Percentiles rank a stretch among this genome's conserved stretches.
Evolutionary conservation across 2,113 vertebrate species (phyloP).

Genomic region (Cyphomyrus plagiostoma): DNA sequence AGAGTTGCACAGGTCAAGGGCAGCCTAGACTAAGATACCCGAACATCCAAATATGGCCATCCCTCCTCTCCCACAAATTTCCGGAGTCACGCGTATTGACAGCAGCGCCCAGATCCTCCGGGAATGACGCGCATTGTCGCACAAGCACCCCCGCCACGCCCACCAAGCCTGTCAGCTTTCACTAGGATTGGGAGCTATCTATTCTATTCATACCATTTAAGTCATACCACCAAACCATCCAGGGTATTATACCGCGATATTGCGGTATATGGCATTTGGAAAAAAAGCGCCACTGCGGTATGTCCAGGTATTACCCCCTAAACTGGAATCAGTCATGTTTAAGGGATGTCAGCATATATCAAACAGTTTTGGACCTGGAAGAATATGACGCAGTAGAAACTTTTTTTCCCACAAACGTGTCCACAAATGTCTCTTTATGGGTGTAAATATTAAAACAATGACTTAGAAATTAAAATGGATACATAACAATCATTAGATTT

Average conservation of each 20-base stretch:
- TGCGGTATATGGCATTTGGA: not conserved
- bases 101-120: too few relatives aligned
- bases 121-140: too few relatives aligned
- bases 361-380: not conserved
- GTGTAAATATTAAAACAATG: not conserved
- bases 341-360: not conserved
- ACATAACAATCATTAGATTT: not conserved
- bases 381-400: not conserved
- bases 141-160: too few relatives aligned
- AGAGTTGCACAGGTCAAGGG: too few relatives aligned
- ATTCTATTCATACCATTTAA: not conserved
- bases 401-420: not conserved
- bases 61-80: too few relatives aligned
- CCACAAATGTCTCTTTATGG: not conserved
- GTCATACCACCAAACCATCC: not conserved
- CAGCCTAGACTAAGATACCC: too few relatives aligned
- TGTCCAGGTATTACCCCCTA: not conserved
- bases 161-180: not conserved
- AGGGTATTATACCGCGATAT: not conserved
- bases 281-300: not conserved
- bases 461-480: not conserved
- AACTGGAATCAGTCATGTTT: too few relatives aligned
- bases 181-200: not conserved
- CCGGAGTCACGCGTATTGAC: too few relatives aligned
- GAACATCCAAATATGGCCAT: too few relatives aligned